Percentiles rank a stretch among this genome's conserved stretches.
Conservation (phyloP, 2,113 vertebrate genomes). For the Psophia crepitans region DNA sequence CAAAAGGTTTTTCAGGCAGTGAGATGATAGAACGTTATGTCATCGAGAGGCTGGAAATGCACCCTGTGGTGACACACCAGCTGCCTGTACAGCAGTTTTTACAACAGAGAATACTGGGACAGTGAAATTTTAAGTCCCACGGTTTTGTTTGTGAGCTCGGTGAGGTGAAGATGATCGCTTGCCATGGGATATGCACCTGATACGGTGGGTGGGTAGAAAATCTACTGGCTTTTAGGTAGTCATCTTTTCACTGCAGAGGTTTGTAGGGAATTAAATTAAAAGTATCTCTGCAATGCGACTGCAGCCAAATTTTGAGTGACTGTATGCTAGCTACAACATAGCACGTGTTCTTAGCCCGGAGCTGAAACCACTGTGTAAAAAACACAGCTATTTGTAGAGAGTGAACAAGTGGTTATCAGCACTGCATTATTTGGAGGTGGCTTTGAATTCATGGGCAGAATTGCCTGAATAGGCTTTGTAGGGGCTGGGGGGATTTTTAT, state of each 20-base stretch:
- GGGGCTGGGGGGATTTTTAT: background rate
- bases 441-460: background rate
- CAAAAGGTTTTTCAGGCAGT: background rate
- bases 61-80: background rate
- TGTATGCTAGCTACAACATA: background rate
- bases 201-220: background rate
- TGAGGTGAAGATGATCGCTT: background rate
- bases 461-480: background rate
- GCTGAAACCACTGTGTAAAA: background rate
- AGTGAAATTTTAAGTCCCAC: background rate
- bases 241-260: background rate
- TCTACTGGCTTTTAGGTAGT: background rate
- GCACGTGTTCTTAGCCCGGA: background rate
- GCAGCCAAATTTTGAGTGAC: background rate
- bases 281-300: background rate
- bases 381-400: background rate
- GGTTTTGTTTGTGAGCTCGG: background rate
- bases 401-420: background rate
- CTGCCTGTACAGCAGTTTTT: too few relatives aligned
- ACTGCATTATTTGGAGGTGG: background rate
- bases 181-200: background rate
- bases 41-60: background rate
- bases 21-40: background rate
- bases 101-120: too few relatives aligned
- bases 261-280: background rate